Base-by-base conservation (phyloP, 2,888 invertebrate species). In the Rhingia campestris region DNA sequence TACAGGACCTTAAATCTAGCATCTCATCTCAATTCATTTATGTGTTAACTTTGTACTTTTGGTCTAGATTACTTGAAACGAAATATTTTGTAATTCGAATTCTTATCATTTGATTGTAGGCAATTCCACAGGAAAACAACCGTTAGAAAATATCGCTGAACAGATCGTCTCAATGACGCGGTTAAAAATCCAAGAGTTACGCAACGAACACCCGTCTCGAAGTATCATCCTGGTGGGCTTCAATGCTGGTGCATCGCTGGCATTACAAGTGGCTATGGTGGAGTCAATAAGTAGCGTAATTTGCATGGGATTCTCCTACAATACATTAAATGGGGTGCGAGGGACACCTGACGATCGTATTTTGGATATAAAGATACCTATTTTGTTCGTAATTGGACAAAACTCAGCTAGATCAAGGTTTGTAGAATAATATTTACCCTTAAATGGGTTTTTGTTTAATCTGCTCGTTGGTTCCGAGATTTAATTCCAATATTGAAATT, bases 321-420 rank as follows among this genome's bases (percentile, higher is more conserved):
- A 93, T 85, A 96, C 96, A 0, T 93, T 95, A 0, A 94, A 94
- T 87, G 96, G 96, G 4, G 92, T 92, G 81, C 92, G 96, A 61
- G 96, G 96, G 4, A 94, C 95, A 72, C 94, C 95, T 0, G 96
- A 96, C 87, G 97, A 97, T 90, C 93, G 93, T 3, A 90, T 97
- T 39, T 90, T 96, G 86, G 95, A 96, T 87, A 92, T 95, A 54
- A 94, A 94, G 86, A 94, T 94, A 70, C 96, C 97, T 0, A 94
- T 95, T 6, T 91, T 97, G 87, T 97, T 97, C 91, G 93, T 96
- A 0, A 93, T 96, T 82, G 97, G 97, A 3, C 95, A 97, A 89
- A 94, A 95, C 89, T 93, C 96, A 0, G 92, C 93, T 10, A 93
- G 94, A 77, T 91, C 93, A 12, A 92, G 92, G 94, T 94, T 10